A percentile compares a stretch with the other conserved stretches of the same genome.
Conservation (phyloP, 1,140 invertebrate genomes). For the Cylas formicarius region DNA sequence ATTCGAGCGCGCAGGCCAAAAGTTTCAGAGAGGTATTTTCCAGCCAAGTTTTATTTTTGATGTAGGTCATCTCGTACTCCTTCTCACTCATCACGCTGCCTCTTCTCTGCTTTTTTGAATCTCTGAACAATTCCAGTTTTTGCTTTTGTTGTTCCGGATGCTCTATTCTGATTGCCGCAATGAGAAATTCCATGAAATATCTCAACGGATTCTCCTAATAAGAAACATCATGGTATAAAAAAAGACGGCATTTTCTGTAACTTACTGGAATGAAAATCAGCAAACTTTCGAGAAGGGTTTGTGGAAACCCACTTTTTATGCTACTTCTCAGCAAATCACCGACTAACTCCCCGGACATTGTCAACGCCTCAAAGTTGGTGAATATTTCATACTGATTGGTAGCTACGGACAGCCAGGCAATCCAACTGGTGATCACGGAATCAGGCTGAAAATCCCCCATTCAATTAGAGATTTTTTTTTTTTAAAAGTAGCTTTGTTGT, state of each 20-base stretch:
- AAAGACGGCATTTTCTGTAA: no score
- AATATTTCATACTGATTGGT: constrained; percentile 40
- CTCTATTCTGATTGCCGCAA: constrained; percentile 36
- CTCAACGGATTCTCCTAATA: constrained; percentile 53
- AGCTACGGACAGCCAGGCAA: constrained; percentile 53
- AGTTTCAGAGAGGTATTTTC: constrained; percentile 48
- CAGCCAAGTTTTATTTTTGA: constrained; percentile 46
- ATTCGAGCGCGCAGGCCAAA: constrained; percentile 46
- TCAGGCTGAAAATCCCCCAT: constrained; percentile 57
- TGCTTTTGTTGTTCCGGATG: constrained; percentile 21
- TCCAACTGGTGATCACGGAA: constrained; percentile 53
- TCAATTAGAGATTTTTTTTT: no score
- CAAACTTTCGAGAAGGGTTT: constrained; percentile 50
- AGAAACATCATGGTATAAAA: constrained; percentile 14
- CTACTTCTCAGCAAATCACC: constrained; percentile 47
- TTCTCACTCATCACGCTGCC: constrained; percentile 30
- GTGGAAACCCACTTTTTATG: constrained; percentile 46
- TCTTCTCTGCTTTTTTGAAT: constrained; percentile 25
- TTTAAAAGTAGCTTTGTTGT: constrained; percentile 9
- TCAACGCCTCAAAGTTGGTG: constrained; percentile 36
- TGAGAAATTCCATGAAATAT: constrained; percentile 46
- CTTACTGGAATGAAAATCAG: constrained; percentile 58
- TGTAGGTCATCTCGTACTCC: constrained; percentile 35
- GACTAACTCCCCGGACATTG: constrained; percentile 41
- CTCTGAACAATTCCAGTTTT: constrained; percentile 27